Conservation (phyloP, 2,888 invertebrate species). For the Hydriomena furcata region DNA sequence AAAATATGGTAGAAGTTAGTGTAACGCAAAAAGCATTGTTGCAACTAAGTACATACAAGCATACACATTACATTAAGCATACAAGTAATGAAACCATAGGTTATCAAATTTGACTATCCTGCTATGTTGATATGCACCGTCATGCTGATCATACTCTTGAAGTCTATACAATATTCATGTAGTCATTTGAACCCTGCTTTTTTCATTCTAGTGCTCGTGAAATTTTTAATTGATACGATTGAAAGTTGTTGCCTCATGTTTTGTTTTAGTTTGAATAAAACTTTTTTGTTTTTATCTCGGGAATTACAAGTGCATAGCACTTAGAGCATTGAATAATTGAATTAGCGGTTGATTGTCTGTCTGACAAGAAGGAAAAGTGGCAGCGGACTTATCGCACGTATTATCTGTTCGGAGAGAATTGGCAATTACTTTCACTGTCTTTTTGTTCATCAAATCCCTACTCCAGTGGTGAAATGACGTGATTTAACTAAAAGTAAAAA, state of each 20-base stretch:
- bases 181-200: neutral
- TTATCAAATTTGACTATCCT: no score
- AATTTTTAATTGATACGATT: constrained; percentile 31
- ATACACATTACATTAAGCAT: no score
- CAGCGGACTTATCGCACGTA: constrained; percentile 56
- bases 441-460: constrained; percentile 52
- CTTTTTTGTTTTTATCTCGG: constrained; percentile 45
- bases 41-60: no score
- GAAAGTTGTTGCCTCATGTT: constrained; percentile 32
- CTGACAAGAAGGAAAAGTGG: constrained; percentile 61
- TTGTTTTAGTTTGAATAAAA: constrained; percentile 35
- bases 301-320: constrained; percentile 47
- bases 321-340: constrained; percentile 56
- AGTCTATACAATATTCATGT: neutral
- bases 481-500: constrained; percentile 22
- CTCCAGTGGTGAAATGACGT: constrained; percentile 18
- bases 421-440: constrained; percentile 64
- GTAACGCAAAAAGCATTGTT: no score
- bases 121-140: constrained; percentile 18
- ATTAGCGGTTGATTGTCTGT: constrained; percentile 60
- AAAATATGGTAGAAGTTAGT: no score
- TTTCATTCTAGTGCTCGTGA: constrained; percentile 11
- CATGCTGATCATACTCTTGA: constrained; percentile 23
- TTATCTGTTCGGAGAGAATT: constrained; percentile 60
- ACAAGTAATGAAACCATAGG: no score